These are phyloP conservation scores for Crotalus horridus DNA, from an alignment of 2,113 vertebrate species.

Conservation along the genomic window DNA sequence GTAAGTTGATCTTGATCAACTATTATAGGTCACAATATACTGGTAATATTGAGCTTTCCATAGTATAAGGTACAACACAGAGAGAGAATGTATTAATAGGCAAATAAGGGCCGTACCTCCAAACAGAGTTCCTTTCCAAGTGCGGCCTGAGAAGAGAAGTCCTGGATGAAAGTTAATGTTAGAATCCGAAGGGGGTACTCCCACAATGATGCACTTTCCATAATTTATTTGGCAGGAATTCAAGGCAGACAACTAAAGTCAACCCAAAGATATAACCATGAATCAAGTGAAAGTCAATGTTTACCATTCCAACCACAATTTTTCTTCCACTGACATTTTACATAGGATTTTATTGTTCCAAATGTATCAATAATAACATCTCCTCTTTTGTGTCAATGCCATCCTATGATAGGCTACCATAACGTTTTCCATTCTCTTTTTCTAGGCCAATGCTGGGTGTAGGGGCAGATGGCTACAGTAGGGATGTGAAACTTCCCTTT, in stretches of 20 bases:
- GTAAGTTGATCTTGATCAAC: background rate
- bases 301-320: background rate
- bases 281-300: background rate
- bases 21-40: background rate
- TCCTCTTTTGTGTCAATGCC: background rate
- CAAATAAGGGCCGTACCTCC: conserved; percentile 72
- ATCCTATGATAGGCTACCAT: background rate
- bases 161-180: conserved; percentile 64
- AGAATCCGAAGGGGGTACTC: conserved; percentile 65
- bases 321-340: background rate
- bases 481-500: background rate
- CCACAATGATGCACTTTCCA: conserved; percentile 76
- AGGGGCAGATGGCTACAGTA: background rate
- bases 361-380: background rate
- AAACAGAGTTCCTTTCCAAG: conserved; percentile 77
- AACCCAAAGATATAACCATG: conserved; percentile 5
- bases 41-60: background rate
- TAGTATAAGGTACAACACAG: background rate
- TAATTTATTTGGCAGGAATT: conserved; percentile 68
- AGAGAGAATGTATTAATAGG: background rate
- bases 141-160: conserved; percentile 75
- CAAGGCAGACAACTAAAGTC: conserved; percentile 71
- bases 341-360: background rate
- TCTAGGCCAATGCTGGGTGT: background rate
- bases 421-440: too few relatives aligned